Conservation (phyloP, 1,140 invertebrate genomes). For the Helicoverpa armigera region DNA sequence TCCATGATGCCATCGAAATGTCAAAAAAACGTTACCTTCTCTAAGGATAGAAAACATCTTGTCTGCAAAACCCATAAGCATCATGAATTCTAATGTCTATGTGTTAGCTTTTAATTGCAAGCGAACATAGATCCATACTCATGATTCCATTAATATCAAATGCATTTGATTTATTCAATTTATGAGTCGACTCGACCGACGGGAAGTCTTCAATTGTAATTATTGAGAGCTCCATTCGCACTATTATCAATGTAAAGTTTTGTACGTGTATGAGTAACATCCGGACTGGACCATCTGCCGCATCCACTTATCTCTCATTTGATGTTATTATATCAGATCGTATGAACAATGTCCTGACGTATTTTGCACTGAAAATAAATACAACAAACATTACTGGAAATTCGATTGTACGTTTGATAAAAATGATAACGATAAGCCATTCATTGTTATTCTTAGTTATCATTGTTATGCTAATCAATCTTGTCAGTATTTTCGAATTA, state of each 20-base stretch:
- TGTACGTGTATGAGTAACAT: constrained; percentile 77
- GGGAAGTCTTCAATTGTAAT: constrained; percentile 83
- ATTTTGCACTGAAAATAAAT: neutral
- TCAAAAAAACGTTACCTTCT: no score
- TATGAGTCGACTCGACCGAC: constrained; percentile 61
- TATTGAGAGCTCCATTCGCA: constrained; percentile 73
- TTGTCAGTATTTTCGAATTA: no score
- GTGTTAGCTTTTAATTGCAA: no score
- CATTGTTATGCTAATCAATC: no score
- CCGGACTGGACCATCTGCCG: constrained; percentile 76
- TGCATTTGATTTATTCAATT: constrained; percentile 68
- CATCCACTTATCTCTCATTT: constrained; percentile 33
- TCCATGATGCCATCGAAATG: no score
- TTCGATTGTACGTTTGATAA: no score
- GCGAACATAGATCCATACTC: neutral
- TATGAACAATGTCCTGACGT: neutral
- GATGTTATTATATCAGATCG: constrained; percentile 23
- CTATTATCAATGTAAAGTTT: constrained; percentile 60
- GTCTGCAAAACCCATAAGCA: no score
- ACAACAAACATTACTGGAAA: no score
- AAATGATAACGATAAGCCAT: no score
- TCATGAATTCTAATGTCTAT: no score
- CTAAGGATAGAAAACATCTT: no score
- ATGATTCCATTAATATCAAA: constrained; percentile 22
- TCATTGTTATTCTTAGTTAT: no score